Base-by-base conservation (phyloP, 2,113 vertebrate genomes). In the Hassar affinis region DNA sequence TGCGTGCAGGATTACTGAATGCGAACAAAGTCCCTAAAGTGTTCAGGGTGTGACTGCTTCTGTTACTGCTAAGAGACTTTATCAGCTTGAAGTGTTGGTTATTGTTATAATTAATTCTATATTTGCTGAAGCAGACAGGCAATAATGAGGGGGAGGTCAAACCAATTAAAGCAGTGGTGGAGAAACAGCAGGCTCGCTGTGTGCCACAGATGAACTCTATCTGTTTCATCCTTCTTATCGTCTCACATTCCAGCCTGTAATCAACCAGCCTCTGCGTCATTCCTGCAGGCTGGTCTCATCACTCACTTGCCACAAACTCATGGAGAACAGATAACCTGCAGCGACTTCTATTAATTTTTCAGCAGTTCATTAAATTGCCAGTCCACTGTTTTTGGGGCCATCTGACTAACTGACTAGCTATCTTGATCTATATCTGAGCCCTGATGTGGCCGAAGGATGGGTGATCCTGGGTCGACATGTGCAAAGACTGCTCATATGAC, bases 301-400 rank as follows among this genome's bases (percentile, higher is more conserved):
- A 57, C 80, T 85, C 78, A 82, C 56, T 81, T 25, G 79, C 84
- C 54, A 38, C 71, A 47, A 87, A 83, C 84, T 87, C 52, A 78
- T 75, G 75, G 72, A 84, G 51, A 77, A 77, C 74, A 78, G 86
- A 88, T 88, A 88, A 88, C 88, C 88, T 83, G 76, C 85, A 84
- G 88, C 81, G 85, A 87, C 86, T 84, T 87, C 88, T 85, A 88
- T 88, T 88, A 88, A 88, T 88, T 87, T 84, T 85, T 84, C 78
- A 88, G 79, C 85, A 88, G 81, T 88, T 88, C 88, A 88, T 87
- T 88, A 88, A 85, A 86, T 86, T 88, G 82, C 78, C 76, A 82
- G 57, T 86, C 79, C 80, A 88, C 82, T 84, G 84, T 62, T 64
- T 79, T 71, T 85, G 81, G 84, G 76, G 76, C 71, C 83, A 80